Evolutionary conservation across 2,797 vertebrate genomes (phyloP).

Genomic region (Gallinago nigripennis): DNA sequence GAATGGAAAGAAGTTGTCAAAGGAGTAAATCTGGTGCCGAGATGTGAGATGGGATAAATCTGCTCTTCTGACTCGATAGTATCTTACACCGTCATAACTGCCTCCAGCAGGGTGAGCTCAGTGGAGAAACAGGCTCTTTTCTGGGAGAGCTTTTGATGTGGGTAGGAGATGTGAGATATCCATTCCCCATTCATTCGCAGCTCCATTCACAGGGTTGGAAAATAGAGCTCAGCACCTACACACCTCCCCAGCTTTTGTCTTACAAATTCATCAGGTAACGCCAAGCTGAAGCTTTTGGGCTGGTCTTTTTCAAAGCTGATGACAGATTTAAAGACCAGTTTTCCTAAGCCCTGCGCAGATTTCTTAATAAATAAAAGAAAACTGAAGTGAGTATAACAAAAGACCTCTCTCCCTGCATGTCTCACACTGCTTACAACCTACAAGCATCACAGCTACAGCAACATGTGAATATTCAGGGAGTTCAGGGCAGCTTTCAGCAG

Average conservation of each 20-base stretch:
- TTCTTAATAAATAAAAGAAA: conserved; percentile 13
- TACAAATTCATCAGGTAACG: background rate
- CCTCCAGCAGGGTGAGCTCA: background rate
- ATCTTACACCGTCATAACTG: background rate
- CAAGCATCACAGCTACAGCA: background rate
- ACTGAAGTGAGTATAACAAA: background rate
- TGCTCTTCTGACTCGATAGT: background rate
- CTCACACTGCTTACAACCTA: background rate
- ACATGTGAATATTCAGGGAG: background rate
- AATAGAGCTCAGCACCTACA: conserved; percentile 8
- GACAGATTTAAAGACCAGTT: conserved; percentile 34
- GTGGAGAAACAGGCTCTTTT: background rate
- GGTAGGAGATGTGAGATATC: background rate
- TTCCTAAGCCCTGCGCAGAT: background rate
- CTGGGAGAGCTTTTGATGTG: background rate
- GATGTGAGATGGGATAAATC: background rate
- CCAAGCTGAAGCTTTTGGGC: background rate
- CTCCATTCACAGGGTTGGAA: background rate
- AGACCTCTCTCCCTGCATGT: background rate
- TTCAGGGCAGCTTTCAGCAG: background rate
- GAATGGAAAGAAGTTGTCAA: background rate
- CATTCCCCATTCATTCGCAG: background rate
- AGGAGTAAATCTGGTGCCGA: background rate
- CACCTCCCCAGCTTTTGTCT: background rate
- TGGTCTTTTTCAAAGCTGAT: conserved; percentile 1